Evolutionary conservation across 2,888 invertebrate genomes (phyloP), one percentile per base, ranked within the genome.

Genomic region (Eutolmus rufibarbis): DNA sequence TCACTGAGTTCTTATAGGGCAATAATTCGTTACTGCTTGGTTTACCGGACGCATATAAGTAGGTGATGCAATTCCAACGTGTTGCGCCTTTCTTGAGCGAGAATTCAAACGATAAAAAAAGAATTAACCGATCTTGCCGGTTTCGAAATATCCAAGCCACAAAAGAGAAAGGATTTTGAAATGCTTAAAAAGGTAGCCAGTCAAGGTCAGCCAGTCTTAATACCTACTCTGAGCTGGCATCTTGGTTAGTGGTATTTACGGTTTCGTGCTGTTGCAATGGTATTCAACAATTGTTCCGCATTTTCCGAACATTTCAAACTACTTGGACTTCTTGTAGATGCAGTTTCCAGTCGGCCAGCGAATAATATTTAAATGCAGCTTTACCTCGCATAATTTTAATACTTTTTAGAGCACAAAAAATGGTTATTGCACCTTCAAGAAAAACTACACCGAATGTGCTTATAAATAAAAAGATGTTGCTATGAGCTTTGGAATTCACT

Each of bases 161-260:
- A 86, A 86, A 86, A 86, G 86, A 86, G 86, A 86, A 86, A 86
- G 86, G 86, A 86, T 77, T 56, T 86, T 82, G 56, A 34, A 82
- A 51, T 57, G 82, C 28, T 86, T 37, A n/a, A 86, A 86, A 77
- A 86, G 86, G 51, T 77, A n/a, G 77, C 86, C 19, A 86, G 76
- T 76, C 86, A 86, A 86, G 86, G 86, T 86, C 86, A 86, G n/a
- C 86, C 14, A n/a, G 46, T 86, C 40, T 86, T 37, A 76, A 46
- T n/a, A 34, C 14, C 74, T 9, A 34, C 46, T 86, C 56, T 77
- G 43, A 46, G 66, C 66, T 74, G 57, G 74, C 34, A 74, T 74
- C 40, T 43, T 37, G 46, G 66, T 23, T 66, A 12, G 2, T 66
- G 28, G 12, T 66, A 66, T 66, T 19, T 66, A 28, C 23, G 66